A percentile compares a stretch with the other conserved stretches of the same genome.
phyloP scores from a whole-genome alignment of 2,797 vertebrate genomes.

The Chrosomus eos region DNA sequence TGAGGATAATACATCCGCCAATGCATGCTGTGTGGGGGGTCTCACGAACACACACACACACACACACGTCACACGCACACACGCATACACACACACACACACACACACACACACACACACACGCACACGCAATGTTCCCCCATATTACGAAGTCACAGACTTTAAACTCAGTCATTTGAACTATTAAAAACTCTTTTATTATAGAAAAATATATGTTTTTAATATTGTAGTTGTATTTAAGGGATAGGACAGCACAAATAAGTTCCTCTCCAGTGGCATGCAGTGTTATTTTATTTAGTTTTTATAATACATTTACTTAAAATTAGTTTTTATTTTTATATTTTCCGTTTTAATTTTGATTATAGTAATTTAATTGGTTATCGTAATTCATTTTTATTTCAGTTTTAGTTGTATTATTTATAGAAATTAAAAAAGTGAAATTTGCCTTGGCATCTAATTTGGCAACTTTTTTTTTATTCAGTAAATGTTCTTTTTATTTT shows the following conservation, averaged over 20 bases:
- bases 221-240: neutral
- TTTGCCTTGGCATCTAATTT: neutral
- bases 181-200: neutral
- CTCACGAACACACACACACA: neutral
- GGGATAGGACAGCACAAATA: neutral
- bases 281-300: neutral
- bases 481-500: neutral
- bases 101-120: neutral
- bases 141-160: neutral
- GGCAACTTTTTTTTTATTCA: too few species aligned
- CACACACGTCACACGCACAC: neutral
- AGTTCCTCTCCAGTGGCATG: neutral
- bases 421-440: neutral
- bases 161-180: neutral
- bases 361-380: neutral
- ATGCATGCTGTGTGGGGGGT: too few species aligned
- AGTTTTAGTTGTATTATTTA: neutral
- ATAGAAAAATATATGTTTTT: neutral
- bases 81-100: neutral
- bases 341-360: neutral
- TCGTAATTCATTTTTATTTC: neutral
- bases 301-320: too few species aligned
- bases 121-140: neutral
- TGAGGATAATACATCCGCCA: too few species aligned
- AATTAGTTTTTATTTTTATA: neutral